Percentiles rank a stretch among this genome's conserved stretches.
These are phyloP conservation scores for Ailurus styani DNA, from an alignment of 2,113 vertebrate species.

Conservation along the genomic window DNA sequence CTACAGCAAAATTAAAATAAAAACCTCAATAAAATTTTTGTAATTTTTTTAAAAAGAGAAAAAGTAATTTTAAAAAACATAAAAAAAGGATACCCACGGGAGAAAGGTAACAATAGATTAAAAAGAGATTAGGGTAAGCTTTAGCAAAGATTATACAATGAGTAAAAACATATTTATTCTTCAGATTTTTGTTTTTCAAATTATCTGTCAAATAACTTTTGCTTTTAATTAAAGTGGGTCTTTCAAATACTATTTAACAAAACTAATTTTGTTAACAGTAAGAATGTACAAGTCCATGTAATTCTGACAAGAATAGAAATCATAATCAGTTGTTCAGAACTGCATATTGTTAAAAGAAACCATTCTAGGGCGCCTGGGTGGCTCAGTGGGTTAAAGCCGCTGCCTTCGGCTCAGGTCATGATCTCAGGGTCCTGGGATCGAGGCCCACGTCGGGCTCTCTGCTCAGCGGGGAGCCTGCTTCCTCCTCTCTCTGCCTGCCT, in stretches of 20 bases:
- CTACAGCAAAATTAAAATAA: not conserved
- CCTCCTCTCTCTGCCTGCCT: no score
- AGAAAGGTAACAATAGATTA: not conserved
- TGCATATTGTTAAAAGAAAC: not conserved
- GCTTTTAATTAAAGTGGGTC: not conserved
- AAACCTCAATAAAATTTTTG: not conserved
- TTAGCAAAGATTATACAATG: not conserved
- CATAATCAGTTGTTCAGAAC: not conserved
- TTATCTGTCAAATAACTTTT: not conserved
- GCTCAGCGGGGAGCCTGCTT: no score
- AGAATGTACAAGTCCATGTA: not conserved
- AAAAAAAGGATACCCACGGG: not conserved
- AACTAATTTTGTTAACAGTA: slow-evolving; percentile 10
- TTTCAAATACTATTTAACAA: not conserved
- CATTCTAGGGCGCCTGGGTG: no score
- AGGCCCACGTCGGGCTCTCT: no score
- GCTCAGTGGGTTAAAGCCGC: no score
- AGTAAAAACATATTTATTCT: not conserved
- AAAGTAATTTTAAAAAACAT: not conserved
- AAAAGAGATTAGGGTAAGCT: not conserved
- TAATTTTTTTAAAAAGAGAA: not conserved
- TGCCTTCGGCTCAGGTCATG: no score
- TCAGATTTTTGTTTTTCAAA: not conserved
- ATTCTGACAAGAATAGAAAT: not conserved
- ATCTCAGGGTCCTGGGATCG: no score